These are phyloP conservation scores for Nesospiza acunhae DNA, from an alignment of 2,113 vertebrate species.

Conservation along the genomic window DNA sequence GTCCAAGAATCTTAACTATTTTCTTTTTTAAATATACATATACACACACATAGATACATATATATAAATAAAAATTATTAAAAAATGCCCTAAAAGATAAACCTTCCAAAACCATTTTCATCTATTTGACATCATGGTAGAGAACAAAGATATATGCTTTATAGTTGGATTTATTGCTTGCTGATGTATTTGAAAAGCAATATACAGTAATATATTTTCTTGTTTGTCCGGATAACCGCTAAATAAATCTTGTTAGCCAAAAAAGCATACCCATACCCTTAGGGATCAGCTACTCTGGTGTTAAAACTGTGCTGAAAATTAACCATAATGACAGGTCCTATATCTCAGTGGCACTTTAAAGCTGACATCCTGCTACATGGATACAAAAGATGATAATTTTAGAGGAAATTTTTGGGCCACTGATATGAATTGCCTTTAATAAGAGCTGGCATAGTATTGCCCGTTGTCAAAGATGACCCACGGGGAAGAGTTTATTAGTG, in stretches of 20 bases:
- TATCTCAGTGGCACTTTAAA: constrained; percentile 85
- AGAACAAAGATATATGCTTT: constrained; percentile 29
- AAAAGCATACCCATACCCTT: constrained; percentile 64
- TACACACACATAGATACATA: not conserved
- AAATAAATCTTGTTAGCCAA: constrained; percentile 79
- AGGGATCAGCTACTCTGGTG: constrained; percentile 69
- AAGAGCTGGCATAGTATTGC: constrained; percentile 84
- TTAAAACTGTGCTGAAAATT: constrained; percentile 81
- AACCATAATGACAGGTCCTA: constrained; percentile 84
- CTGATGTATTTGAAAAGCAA: constrained; percentile 65
- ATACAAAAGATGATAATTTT: constrained; percentile 88
- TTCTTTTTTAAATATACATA: not conserved
- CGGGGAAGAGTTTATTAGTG: constrained; percentile 87
- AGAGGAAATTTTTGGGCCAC: constrained; percentile 89
- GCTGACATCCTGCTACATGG: constrained; percentile 81
- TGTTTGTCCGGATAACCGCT: constrained; percentile 72
- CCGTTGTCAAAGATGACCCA: constrained; percentile 84
- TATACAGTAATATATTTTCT: constrained; percentile 65
- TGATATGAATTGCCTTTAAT: constrained; percentile 87
- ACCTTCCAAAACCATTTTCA: not conserved
- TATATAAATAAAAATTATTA: not conserved
- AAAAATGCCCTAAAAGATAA: not conserved
- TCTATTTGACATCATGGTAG: not conserved
- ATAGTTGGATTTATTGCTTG: constrained; percentile 25
- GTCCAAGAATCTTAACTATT: not conserved